Base-by-base conservation (phyloP, 2,888 invertebrate species). In the Campoplex capitator region DNA sequence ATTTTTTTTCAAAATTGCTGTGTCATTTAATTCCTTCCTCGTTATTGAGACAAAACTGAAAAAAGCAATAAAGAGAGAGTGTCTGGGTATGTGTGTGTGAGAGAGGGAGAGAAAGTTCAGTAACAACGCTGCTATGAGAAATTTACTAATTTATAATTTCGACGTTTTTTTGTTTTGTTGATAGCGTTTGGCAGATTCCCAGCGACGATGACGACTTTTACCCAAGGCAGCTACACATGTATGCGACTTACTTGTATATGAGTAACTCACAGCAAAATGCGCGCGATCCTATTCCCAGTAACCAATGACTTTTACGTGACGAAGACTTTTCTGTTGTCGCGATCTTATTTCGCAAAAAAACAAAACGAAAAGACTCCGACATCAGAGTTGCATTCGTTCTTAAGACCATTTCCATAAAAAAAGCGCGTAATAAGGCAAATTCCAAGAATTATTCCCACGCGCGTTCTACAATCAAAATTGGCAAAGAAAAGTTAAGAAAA, bases 201-300 rank as follows among this genome's bases (percentile, higher is more conserved):
- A 79, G 95, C 96, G 87, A 97, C 97, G 94, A 97, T 98, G 94
- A 96, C 97, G 89, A 96, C 97, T 83, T 98, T 96, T 95, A 97
- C 97, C 89, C 97, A 98, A 95, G 98, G 98, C 94, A 98, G 97
- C 94, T 98, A 98, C 93, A 98, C 98, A 95, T 98, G 98, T 98
- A 96, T 95, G 96, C 95, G 95, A 92, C 91, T 92, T 91, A 92
- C 89, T 91, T 91, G 90, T 91, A 89, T 91, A 90, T 92, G 91
- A 94, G 93, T 94, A 93, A 93, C 88, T 90, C 91, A 91, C 89
- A 84, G 88, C 89, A 91, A 65, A 62, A 82, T 92, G 90, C 91
- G 91, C 92, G 92, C 90, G 89, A 48, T 51, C 77, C 70, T 79
- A 13, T 48, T 54, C 28, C 70, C 16, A 45, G 78, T 84, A 16